These are phyloP conservation scores for Tragelaphus scriptus DNA, from an alignment of 2,113 vertebrate species.

Conservation along the genomic window DNA sequence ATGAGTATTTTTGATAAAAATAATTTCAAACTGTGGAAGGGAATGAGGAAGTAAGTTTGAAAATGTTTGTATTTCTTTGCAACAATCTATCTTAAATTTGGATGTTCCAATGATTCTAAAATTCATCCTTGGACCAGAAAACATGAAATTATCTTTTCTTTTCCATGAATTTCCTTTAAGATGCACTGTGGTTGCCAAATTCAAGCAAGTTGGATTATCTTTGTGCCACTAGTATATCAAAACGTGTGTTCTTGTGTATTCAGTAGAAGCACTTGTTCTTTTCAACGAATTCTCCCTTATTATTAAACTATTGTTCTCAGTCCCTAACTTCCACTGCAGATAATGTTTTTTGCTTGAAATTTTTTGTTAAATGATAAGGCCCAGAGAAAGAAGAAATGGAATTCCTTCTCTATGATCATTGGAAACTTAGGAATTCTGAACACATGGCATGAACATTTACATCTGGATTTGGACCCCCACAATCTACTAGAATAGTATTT, in stretches of 20 bases:
- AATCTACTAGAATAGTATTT: background rate
- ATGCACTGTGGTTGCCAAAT: background rate
- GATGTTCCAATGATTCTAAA: background rate
- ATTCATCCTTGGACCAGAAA: background rate
- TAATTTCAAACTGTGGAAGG: background rate
- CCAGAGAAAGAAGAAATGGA: background rate
- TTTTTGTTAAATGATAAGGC: background rate
- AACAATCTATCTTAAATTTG: background rate
- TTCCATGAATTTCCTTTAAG: background rate
- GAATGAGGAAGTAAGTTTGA: background rate
- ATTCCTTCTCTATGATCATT: background rate
- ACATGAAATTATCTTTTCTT: background rate
- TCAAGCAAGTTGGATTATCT: background rate
- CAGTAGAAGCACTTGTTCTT: background rate
- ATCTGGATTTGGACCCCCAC: background rate
- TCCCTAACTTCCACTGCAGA: background rate
- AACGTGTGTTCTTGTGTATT: background rate
- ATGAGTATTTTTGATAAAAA: background rate
- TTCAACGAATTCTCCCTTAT: background rate
- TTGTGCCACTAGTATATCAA: background rate
- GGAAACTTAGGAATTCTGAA: slow-evolving; percentile 3
- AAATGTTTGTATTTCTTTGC: background rate
- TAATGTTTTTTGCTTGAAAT: background rate
- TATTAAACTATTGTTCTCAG: background rate
- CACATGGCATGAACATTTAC: background rate